Base-by-base conservation (phyloP, 2,888 invertebrate genomes). In the Limnephilus lunatus region DNA sequence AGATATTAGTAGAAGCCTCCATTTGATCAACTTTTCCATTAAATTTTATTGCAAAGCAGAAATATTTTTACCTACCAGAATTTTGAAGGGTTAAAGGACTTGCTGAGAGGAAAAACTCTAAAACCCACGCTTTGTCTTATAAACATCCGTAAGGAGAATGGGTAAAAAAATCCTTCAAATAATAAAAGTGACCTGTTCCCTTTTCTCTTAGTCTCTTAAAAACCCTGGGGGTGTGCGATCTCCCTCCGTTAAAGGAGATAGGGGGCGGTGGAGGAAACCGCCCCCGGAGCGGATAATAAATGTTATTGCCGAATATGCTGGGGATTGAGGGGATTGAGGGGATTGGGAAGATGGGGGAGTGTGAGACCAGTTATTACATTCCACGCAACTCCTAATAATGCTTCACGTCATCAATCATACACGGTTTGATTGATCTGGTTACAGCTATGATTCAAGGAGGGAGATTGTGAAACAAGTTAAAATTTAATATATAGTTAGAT, bases 251-350 rank as follows among this genome's bases (percentile, higher is more conserved):
- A 31, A 31, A 68, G 87, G 3, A 11, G 48, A 15, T 80, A 0
- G 48, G 48, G 86, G 86, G 39, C 48, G 39, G 35, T n/a, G 14
- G 82, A 31, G 12, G 15, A 30, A 82, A 7, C 53, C 88, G 35
- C 88, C 88, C 88, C 39, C 25, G 19, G 32, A 80, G 81, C 86
- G 86, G 86, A 80, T 89, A 89, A 89, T 89, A 89, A 89, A 80
- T 81, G 68, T 81, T 89, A 89, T 89, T 89, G 88, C 88, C 88
- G 44, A 89, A n/a, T 81, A 25, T 89, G 35, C 68, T 35, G 19
- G 80, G 80, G 68, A 19, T 19, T 31, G 81, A 30, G 31, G 25
- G 68, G 83, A 25, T 35, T 35, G 35, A 35, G 19, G 39, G n/a
- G 68, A 19, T 19, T 30, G 81, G 81, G 81, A 31, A 31, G 35